Base-by-base conservation (phyloP, 2,113 vertebrate genomes). In the Tragelaphus strepsiceros region DNA sequence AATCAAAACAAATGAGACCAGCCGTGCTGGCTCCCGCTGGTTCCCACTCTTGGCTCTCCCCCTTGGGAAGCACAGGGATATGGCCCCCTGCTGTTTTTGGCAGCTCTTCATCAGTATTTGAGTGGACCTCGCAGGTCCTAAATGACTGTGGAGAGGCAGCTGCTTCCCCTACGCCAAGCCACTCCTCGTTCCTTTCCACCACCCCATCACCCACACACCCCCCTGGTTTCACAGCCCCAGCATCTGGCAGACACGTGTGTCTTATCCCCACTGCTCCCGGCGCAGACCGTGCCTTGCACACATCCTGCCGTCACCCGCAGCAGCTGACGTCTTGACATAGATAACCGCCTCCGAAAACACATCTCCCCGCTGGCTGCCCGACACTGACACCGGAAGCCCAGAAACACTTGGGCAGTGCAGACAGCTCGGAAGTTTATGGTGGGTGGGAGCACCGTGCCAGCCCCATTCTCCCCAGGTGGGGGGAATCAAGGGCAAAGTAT, bases 231-330 rank as follows among this genome's bases (percentile, higher is more conserved):
- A 28, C 62, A 10, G 91, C 22, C 67, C 81, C 51, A 46, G 95
- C 97, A 98, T 98, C 98, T 97, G 97, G 95, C 32, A 46, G 46
- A 61, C 97, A 97, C 21, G n/a, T 98, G 98, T 92, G 80, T 88
- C 90, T 92, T 83, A 89, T 96, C 86, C 96, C 71, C 51, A 49
- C 71, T 53, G 35, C 92, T 87, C 93, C 90, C 8, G 10, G 91
- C 5, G 0, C 30, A 12, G 95, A 97, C 93, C 51, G 26, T 96
- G 97, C 96, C 93, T 96, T 91, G 86, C 91, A 97, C 96, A 97
- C 93, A 97, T 96, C 97, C 87, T 96, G 97, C 93, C 35, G 2
- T 93, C 93, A 92, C 64, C 95, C 77, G 9, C 10, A 9, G 93
- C 91, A 32, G 61, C 71, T 7, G 1, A 59, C 39, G 35, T 96